Evolutionary conservation across 2,888 invertebrate species (phyloP), one percentile per base, ranked within the genome.

Genomic region (Cataglyphis rosenhaueri): DNA sequence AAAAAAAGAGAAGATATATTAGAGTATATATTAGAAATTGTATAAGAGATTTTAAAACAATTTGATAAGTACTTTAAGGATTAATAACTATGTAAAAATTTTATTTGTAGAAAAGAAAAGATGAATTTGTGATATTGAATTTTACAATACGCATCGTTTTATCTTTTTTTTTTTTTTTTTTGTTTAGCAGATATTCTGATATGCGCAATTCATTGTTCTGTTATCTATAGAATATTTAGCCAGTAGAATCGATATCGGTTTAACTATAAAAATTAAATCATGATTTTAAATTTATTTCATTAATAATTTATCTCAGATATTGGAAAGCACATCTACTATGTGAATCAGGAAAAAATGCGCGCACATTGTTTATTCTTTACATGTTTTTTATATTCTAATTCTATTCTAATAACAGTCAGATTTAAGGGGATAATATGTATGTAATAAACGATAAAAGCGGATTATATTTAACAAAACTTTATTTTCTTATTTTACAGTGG

Each of bases 401-500:
- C 21, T 32, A 0, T 32, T 32, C 32, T 32, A 32, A 32, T 32
- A 68, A 25, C 25, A 25, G 25, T n/a, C 32, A 57, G 6, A 35
- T 62, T 61, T 41, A 21, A 48, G 10, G 1, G 32, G 12, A n/a
- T 29, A 75, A 41, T 1, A 8, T 15, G 5, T 1, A 8, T 15
- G 5, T 38, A 15, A 57, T 15, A 21, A 9, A 52, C 41, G 25
- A 79, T 38, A 6, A 78, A 10, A 61, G n/a, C 15, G 5, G 64
- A 18, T 75, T 12, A 65, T 38, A 9, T 48, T 81, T 59, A 52
- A 85, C 68, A 10, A 55, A 76, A 82, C 25, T 84, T 81, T 82
- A 82, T 85, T 78, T 82, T 32, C 41, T 83, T 76, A 83, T 59
- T 64, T 44, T 86, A 81, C 52, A 38, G 61, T 44, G 71, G 55